A percentile compares a stretch with the other conserved stretches of the same genome.
Evolutionary conservation across 1,140 invertebrate species (phyloP).

Genomic region (Sitophilus oryzae): DNA sequence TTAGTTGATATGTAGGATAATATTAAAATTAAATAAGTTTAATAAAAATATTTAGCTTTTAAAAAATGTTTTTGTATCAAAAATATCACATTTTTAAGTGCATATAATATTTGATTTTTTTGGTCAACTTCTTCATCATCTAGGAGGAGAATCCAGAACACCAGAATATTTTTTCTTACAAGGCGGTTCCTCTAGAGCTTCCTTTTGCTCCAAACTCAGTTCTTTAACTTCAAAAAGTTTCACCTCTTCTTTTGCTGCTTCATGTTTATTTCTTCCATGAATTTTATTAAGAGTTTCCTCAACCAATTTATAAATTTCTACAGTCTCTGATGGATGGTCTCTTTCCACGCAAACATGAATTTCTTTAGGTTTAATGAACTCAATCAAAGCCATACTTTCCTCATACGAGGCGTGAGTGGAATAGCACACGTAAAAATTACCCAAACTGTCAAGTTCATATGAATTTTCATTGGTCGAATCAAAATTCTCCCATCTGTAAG

Average conservation of each 20-base stretch:
- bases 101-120: too few species aligned
- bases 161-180: slow-evolving; percentile 1
- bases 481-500: slow-evolving; percentile 48
- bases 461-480: slow-evolving; percentile 25
- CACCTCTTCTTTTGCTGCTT: slow-evolving; percentile 1
- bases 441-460: slow-evolving; percentile 33
- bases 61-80: too few species aligned
- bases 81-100: too few species aligned
- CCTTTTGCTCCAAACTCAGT: neutral
- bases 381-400: slow-evolving; percentile 51
- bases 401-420: slow-evolving; percentile 57
- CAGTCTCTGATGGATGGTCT: slow-evolving; percentile 14
- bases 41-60: too few species aligned
- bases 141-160: slow-evolving; percentile 20
- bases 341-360: slow-evolving; percentile 49
- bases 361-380: slow-evolving; percentile 49
- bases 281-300: slow-evolving; percentile 35
- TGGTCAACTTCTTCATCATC: too few species aligned
- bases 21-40: too few species aligned
- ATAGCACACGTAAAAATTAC: slow-evolving; percentile 52
- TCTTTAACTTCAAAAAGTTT: slow-evolving; percentile 21
- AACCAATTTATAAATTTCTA: slow-evolving; percentile 29
- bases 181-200: neutral
- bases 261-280: neutral
- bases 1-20: too few species aligned